Conservation (phyloP, 2,888 invertebrate genomes). For the Cataglyphis albicans region DNA sequence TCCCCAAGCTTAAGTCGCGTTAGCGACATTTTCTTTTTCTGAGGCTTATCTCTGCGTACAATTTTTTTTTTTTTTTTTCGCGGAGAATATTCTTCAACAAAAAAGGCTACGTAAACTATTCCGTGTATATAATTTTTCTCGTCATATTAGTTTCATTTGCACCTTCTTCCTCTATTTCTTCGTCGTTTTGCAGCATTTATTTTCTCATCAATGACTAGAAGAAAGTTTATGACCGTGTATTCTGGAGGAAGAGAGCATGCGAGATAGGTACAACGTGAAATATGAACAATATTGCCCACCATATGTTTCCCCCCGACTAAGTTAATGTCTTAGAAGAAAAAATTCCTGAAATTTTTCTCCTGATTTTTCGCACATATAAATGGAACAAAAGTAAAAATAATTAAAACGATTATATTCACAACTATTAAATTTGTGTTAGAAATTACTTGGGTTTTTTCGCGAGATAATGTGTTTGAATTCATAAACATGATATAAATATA, state of each 20-base stretch:
- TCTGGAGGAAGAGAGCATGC: not conserved
- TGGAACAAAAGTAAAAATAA: not conserved
- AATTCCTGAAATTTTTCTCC: not conserved
- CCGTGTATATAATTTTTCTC: not conserved
- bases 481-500: not conserved
- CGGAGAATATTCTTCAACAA: not conserved
- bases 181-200: not conserved
- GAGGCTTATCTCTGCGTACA: not conserved
- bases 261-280: slow-evolving; percentile 2
- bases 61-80: not conserved
- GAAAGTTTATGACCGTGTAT: not conserved
- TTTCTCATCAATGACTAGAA: slow-evolving; percentile 17
- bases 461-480: not conserved
- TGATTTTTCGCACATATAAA: slow-evolving; percentile 1
- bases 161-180: not conserved
- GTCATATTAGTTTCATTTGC: not conserved
- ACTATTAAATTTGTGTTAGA: not conserved
- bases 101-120: not conserved
- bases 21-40: slow-evolving; percentile 30
- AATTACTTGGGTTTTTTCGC: not conserved
- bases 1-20: slow-evolving; percentile 52
- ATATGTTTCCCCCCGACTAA: not conserved
- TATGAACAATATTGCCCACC: not conserved
- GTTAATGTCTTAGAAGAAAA: slow-evolving; percentile 12
- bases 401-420: slow-evolving; percentile 4